Conservation (phyloP, 2,113 vertebrate species). For the Rhizomys pruinosus region DNA sequence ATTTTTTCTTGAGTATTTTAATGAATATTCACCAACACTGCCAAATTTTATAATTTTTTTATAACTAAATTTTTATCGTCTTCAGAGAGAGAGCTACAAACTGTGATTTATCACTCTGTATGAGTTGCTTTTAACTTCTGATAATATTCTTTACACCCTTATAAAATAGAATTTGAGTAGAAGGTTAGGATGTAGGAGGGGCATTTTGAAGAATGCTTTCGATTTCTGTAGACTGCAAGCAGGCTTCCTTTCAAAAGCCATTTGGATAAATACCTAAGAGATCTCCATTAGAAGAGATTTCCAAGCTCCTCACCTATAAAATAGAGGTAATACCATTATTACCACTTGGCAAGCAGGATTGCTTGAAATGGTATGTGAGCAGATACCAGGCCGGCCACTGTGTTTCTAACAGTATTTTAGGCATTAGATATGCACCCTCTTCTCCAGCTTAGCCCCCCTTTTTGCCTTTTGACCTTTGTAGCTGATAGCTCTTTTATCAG, state of each 20-base stretch:
- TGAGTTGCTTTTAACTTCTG: not conserved
- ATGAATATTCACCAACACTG: not conserved
- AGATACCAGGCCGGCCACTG: not conserved
- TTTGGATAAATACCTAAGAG: not conserved
- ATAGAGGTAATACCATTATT: not conserved
- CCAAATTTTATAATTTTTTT: not conserved
- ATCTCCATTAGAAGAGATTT: not conserved
- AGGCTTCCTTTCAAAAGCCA: not conserved
- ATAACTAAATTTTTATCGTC: not conserved
- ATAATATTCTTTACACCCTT: not conserved
- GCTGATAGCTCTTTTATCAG: not conserved
- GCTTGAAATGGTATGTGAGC: not conserved
- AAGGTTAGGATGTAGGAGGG: not conserved
- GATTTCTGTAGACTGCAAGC: not conserved
- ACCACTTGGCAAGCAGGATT: not conserved
- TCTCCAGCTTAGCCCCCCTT: not conserved
- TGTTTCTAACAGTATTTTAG: not conserved
- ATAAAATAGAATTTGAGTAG: not conserved
- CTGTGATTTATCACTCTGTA: not conserved
- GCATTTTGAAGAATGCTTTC: not conserved
- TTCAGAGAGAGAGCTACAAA: not conserved
- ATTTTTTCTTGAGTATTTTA: constrained; percentile 47
- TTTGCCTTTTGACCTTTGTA: not conserved
- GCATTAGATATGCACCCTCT: not conserved
- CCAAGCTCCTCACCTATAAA: not conserved